These are phyloP conservation scores for Drosophila mimetica DNA, from an alignment of 2,888 invertebrate species.

Conservation along the genomic window DNA sequence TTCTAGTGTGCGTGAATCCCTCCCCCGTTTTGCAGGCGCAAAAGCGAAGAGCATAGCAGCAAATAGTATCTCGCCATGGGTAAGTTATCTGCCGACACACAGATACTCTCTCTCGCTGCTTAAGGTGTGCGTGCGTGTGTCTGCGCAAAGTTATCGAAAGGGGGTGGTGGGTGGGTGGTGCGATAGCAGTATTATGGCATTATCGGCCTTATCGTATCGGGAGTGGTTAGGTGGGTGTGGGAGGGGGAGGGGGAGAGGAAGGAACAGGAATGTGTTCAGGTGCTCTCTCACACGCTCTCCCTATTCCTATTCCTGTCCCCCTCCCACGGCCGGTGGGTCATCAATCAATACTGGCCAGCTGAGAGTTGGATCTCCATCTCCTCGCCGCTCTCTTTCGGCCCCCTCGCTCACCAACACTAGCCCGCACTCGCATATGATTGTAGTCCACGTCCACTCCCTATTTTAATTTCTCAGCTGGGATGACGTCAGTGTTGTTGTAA, in stretches of 20 bases:
- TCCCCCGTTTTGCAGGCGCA: conserved; percentile 78
- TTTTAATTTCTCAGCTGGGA: conserved; percentile 79
- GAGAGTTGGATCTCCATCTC: conserved; percentile 38
- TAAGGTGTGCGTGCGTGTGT: conserved; percentile 40
- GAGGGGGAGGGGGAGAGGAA: no score
- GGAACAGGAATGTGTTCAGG: conserved; percentile 2
- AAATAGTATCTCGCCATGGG: conserved; percentile 73
- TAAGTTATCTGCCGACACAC: conserved; percentile 69
- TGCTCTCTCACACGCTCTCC: conserved; percentile 16
- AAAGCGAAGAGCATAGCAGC: conserved; percentile 75
- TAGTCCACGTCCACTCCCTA: conserved; percentile 80
- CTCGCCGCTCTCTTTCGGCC: conserved; percentile 9
- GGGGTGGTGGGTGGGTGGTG: conserved; percentile 68
- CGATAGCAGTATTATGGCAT: conserved; percentile 56
- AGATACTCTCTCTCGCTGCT: conserved; percentile 45
- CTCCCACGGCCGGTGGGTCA: conserved; percentile 8
- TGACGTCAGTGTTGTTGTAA: conserved; percentile 76
- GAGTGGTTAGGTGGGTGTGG: conserved; percentile 38
- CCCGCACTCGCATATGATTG: conserved; percentile 59
- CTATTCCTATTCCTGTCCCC: conserved; percentile 13
- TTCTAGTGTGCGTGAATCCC: conserved; percentile 60
- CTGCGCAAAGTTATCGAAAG: conserved; percentile 72
- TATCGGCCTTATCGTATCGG: conserved; percentile 65
- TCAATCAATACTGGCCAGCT: conserved; percentile 75
- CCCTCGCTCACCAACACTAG: conserved; percentile 25